Percentiles rank a stretch among this genome's conserved stretches.
phyloP scores from a whole-genome alignment of 2,797 vertebrate species.

The Hapalemur alaotrensis region DNA sequence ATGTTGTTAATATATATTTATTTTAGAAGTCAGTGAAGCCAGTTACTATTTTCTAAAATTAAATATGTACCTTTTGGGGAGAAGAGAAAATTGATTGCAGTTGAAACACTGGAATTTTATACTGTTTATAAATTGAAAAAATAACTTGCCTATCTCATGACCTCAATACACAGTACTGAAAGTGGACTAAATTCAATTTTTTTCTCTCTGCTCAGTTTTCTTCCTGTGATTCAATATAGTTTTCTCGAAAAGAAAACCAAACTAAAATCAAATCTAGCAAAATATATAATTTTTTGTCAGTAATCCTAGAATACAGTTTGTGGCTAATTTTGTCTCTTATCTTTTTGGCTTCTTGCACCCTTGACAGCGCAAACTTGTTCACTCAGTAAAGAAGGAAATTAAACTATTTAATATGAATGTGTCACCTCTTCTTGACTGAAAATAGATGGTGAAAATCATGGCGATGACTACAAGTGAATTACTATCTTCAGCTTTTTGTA shows the following conservation, averaged over 20 bases:
- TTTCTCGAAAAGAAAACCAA: conserved; percentile 29
- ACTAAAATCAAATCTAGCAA: neutral
- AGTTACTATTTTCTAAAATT: neutral
- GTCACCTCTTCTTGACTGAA: neutral
- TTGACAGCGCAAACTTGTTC: neutral
- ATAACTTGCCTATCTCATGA: neutral
- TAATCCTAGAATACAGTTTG: neutral
- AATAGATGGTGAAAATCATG: neutral
- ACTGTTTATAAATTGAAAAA: neutral
- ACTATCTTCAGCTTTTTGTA: neutral
- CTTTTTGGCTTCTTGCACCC: neutral
- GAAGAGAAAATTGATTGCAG: neutral
- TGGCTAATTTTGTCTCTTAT: neutral
- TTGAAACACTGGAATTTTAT: neutral
- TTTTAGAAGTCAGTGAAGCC: neutral
- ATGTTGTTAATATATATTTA: neutral
- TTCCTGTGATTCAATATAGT: neutral
- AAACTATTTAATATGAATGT: neutral
- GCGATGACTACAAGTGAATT: neutral
- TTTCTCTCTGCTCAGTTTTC: neutral
- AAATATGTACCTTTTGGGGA: neutral
- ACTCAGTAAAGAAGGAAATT: neutral
- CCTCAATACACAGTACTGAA: neutral
- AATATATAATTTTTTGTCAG: neutral
- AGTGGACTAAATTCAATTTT: neutral